phyloP scores from a whole-genome alignment of 37 sponge, comb jelly and placozoan species.

The Bolinopsis microptera region DNA sequence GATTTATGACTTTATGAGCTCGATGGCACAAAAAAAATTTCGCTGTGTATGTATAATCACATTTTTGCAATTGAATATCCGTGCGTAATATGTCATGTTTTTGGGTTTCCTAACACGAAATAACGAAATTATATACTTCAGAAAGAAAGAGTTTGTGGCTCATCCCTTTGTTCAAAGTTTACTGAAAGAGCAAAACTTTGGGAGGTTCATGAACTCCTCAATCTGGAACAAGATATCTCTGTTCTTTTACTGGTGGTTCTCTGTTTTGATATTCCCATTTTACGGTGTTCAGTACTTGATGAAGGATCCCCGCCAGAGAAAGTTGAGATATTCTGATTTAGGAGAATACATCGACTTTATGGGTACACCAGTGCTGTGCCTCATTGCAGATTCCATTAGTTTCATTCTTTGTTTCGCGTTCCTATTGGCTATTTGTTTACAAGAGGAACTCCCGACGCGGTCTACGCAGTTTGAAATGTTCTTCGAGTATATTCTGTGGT shows the following conservation, averaged over 20 bases:
- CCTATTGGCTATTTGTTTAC: not conserved
- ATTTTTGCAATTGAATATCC: no score
- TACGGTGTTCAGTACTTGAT: constrained; percentile 43
- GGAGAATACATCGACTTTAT: constrained; percentile 64
- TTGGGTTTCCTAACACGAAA: no score
- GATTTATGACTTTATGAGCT: no score
- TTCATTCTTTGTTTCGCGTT: constrained; percentile 54
- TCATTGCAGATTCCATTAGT: constrained; percentile 57
- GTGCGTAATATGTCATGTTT: no score
- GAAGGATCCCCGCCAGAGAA: constrained; percentile 11
- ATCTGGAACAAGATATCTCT: constrained; percentile 32
- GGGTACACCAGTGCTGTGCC: constrained; percentile 52
- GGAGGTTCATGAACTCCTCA: constrained; percentile 62
- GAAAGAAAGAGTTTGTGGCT: constrained; percentile 57
- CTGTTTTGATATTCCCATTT: constrained; percentile 28
- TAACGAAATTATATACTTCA: no score
- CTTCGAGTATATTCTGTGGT: constrained; percentile 62
- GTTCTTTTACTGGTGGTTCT: constrained; percentile 27
- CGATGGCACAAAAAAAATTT: no score
- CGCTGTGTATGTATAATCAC: no score
- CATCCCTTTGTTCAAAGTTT: constrained; percentile 61
- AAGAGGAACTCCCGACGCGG: not conserved
- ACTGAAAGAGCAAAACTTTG: constrained; percentile 62
- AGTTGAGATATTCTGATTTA: constrained; percentile 27
- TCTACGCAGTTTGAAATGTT: constrained; percentile 27